Base-by-base conservation (phyloP, 2,797 vertebrate genomes). In the Odontamblyopus lacepedii region DNA sequence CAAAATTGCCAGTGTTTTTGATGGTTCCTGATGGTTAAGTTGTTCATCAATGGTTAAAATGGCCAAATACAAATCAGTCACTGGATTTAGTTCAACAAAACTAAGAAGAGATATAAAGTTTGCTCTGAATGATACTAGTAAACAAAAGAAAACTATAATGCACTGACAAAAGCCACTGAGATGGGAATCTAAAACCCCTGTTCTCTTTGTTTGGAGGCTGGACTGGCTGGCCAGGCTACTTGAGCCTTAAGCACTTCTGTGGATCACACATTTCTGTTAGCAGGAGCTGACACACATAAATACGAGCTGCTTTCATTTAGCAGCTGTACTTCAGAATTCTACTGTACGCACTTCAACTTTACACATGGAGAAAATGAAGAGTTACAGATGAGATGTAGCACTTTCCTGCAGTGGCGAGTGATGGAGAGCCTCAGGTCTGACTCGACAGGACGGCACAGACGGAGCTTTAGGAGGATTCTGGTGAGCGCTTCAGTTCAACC, bases 321-420 rank as follows among this genome's bases (percentile, higher is more conserved):
- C 35, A 38, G n/a, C 35, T 63, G 35, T 15, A 44, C 2, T 27
- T 2, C 23, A 18, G 2, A 16, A 11, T 27, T 8, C 13, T 51
- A 50, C 18, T 50, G 6, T 9, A 15, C 12, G 38, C 12, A 35
- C 12, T 63, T 19, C 6, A 16, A 62, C 30, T 30, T 5, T 9
- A 41, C n/a, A 9, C 29, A 44, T 41, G 61, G 30, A 35, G 18
- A 63, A 44, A 63, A 63, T 44, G n/a, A 65, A 65, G 48, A 15
- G 63, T 48, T 65, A 27, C n/a, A 29, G 44, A 51, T 66, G 64
- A 66, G 64, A 51, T 50, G 44, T 26, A 11, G 44, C 44, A 50
- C 26, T 48, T 66, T 51, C 26, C 64, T 41, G 35, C n/a, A 6
- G 35, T 13, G n/a, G 12, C n/a, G n/a, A 63, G 13, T 63, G 62